Percentiles rank a stretch among this genome's conserved stretches.
Conservation (phyloP, 2,888 invertebrate species). For the Matsumyia berberina region DNA sequence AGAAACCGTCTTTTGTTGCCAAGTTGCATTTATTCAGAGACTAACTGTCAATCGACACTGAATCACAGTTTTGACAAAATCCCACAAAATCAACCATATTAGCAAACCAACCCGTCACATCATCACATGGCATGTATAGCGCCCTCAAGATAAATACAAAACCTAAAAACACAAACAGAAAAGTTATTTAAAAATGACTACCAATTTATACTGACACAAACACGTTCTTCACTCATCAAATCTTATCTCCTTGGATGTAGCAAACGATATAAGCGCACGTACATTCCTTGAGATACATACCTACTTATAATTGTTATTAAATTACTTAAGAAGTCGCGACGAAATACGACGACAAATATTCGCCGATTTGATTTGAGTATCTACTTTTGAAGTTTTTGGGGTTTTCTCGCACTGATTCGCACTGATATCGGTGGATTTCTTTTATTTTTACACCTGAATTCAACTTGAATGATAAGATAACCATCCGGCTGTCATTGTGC, state of each 20-base stretch:
- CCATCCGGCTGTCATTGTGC: constrained; percentile 16
- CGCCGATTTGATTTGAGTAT: constrained; percentile 9
- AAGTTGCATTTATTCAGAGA: background rate
- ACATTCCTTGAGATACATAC: constrained; percentile 29
- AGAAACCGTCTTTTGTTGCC: no score
- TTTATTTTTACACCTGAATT: constrained; percentile 27
- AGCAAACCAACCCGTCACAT: constrained; percentile 7
- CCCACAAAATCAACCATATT: background rate
- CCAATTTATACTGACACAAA: constrained; percentile 46
- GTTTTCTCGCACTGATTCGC: constrained; percentile 25
- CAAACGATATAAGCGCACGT: constrained; percentile 7
- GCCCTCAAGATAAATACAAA: constrained; percentile 1
- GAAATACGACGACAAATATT: constrained; percentile 12
- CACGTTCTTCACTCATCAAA: constrained; percentile 42
- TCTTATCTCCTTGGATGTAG: constrained; percentile 33
- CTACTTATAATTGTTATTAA: constrained; percentile 20
- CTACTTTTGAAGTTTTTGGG: constrained; percentile 23
- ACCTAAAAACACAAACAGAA: constrained; percentile 5
- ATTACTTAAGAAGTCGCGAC: constrained; percentile 24
- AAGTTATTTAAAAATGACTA: background rate
- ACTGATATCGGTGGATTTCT: constrained; percentile 12
- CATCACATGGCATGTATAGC: constrained; percentile 39
- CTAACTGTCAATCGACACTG: constrained; percentile 4
- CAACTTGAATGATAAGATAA: constrained; percentile 28
- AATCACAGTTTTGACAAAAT: constrained; percentile 3